phyloP scores from a whole-genome alignment of 2,113 vertebrate species.

The Speoplatyrhinus poulsoni region DNA sequence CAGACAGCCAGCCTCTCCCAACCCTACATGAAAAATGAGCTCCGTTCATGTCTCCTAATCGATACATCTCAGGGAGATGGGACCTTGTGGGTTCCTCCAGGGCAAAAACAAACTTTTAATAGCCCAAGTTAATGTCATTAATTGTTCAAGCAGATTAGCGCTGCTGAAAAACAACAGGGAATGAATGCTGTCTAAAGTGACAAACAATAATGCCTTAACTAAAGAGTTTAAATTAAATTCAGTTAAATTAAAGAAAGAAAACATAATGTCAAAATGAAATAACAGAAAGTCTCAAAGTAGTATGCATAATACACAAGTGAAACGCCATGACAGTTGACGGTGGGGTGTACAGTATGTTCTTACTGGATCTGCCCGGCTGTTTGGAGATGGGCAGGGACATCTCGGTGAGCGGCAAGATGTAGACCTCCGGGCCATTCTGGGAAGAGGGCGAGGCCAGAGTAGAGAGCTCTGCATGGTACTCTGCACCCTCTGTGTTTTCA shows the following conservation, averaged over 20 bases:
- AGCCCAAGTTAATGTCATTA: background rate
- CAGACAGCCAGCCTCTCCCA: background rate
- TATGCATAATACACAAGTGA: background rate
- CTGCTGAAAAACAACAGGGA: background rate
- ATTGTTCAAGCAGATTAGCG: background rate
- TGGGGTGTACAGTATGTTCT: constrained; percentile 46
- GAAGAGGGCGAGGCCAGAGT: constrained; percentile 84
- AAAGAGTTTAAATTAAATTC: background rate
- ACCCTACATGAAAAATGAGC: background rate
- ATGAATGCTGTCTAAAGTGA: background rate
- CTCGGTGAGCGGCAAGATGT: constrained; percentile 93
- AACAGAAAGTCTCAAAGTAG: background rate
- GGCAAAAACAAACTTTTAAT: constrained; percentile 1
- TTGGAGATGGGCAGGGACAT: constrained; percentile 93
- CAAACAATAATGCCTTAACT: background rate
- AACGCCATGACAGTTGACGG: background rate
- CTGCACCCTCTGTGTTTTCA: constrained; percentile 90
- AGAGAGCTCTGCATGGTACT: constrained; percentile 84
- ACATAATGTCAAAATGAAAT: background rate
- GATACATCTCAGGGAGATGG: background rate
- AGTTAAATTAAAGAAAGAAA: background rate
- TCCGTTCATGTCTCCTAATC: constrained; percentile 4
- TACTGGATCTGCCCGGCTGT: constrained; percentile 94
- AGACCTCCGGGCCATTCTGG: constrained; percentile 91
- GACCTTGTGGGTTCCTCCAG: too few species aligned